Base-by-base conservation (phyloP, 2,888 invertebrate genomes). In the Latrodectus hesperus region DNA sequence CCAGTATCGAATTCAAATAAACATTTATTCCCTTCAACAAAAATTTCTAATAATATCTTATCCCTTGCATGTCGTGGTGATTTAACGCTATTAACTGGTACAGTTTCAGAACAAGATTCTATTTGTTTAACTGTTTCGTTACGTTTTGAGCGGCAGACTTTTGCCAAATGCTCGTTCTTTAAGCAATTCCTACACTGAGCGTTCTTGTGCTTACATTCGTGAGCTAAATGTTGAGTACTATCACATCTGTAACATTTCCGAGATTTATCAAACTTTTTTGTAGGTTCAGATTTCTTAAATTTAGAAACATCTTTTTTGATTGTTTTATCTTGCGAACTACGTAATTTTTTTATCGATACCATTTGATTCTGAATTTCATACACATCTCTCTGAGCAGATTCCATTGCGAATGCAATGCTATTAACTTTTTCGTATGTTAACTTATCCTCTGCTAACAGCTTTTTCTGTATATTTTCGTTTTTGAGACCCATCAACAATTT, bases 151-250 rank as follows among this genome's bases (percentile, higher is more conserved):
- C 79, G 79, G 79, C 79, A 79, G 70, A 79, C 79, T 79, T 79
- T 79, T 79, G 79, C 79, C 79, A 79, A 79, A 79, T 79, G 79
- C 71, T 60, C 60, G 79, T 79, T 79, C 79, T 79, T 79, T 79
- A 79, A 79, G 79, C 79, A 53, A 79, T 79, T 79, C 71, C 79
- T 79, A 79, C 79, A 79, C 79, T 79, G 79, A 79, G 79, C 70
- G 79, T 79, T 79, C 79, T 79, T 79, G 79, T 79, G 79, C 79
- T 79, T 79, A 79, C 79, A 79, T 79, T 79, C 79, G 79, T 79
- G 79, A 79, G 79, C 71, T 79, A 79, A 79, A 79, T 79, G 79
- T 79, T 79, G 79, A 79, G 79, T 71, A 79, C 79, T 79, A 79
- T 79, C 79, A 79, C 79, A 79, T 79, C 79, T 79, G 79, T 79